phyloP scores from a whole-genome alignment of 2,888 invertebrate genomes.

The Nebria brevicollis region DNA sequence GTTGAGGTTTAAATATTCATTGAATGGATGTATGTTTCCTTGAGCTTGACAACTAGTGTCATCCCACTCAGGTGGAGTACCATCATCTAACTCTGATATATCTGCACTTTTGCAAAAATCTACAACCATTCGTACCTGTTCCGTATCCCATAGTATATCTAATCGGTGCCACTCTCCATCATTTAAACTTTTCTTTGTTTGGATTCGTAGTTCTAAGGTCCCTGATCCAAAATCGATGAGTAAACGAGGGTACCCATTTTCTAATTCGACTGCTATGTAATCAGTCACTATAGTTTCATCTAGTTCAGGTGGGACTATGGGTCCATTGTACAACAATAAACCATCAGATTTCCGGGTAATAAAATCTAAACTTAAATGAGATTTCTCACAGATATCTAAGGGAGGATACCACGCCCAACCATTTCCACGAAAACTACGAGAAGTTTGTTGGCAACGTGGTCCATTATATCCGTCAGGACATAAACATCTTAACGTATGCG shows the following conservation, averaged over 20 bases:
- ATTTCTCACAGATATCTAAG: conserved; percentile 95
- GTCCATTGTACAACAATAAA: conserved; percentile 94
- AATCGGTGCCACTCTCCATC: conserved; percentile 99
- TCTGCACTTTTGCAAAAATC: conserved; percentile 93
- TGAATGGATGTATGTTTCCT: conserved; percentile 92
- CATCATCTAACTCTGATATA: conserved; percentile 89
- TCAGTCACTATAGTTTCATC: conserved; percentile 93
- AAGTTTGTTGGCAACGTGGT: conserved; percentile 96
- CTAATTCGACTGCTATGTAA: conserved; percentile 93
- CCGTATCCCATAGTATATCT: conserved; percentile 95
- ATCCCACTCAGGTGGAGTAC: conserved; percentile 88
- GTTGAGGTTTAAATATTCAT: conserved; percentile 95
- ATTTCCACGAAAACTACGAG: conserved; percentile 91
- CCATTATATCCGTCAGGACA: conserved; percentile 95
- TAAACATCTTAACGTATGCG: conserved; percentile 88
- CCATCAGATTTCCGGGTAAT: conserved; percentile 93
- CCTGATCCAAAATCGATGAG: conserved; percentile 96
- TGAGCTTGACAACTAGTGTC: conserved; percentile 89
- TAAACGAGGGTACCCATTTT: conserved; percentile 89
- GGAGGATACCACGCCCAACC: conserved; percentile 99
- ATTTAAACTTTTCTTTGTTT: conserved; percentile 86
- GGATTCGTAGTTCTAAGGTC: conserved; percentile 84
- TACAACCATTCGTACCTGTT: conserved; percentile 91
- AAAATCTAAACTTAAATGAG: conserved; percentile 95
- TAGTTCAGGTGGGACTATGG: conserved; percentile 92